Conservation (phyloP, 2,888 invertebrate species). For the Fissipunctia ypsillon region DNA sequence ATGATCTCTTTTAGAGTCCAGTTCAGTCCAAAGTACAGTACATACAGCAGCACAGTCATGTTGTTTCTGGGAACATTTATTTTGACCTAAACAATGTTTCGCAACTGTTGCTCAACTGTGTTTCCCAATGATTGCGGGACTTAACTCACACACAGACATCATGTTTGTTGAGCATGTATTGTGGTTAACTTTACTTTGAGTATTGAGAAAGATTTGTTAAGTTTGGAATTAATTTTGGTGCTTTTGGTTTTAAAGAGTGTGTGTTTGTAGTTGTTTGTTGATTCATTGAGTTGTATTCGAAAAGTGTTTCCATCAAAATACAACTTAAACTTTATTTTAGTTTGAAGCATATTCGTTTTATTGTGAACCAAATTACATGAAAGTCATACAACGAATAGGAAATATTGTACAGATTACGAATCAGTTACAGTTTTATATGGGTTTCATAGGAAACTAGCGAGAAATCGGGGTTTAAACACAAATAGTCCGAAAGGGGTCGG, state of each 20-base stretch:
- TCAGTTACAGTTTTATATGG: no score
- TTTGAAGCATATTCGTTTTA: no score
- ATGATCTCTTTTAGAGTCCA: neutral
- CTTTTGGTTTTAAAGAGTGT: constrained; percentile 23
- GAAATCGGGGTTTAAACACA: no score
- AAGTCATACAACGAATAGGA: no score
- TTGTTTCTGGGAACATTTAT: neutral
- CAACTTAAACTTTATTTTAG: no score
- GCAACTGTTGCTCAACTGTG: neutral
- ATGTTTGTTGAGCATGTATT: constrained; percentile 47
- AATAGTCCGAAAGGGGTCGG: no score
- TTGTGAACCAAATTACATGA: no score
- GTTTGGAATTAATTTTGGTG: constrained; percentile 51
- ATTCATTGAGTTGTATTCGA: no score
- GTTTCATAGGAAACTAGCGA: no score
- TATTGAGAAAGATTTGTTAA: constrained; percentile 37
- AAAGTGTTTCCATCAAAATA: no score
- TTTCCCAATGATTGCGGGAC: neutral
- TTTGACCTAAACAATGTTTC: neutral
- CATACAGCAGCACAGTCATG: no score
- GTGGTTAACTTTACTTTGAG: constrained; percentile 51
- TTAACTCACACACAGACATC: constrained; percentile 32
- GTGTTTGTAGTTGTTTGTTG: neutral
- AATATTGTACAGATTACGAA: no score
- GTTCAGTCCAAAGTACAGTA: neutral